A percentile compares a stretch with the other conserved stretches of the same genome.
Conservation (phyloP, 2,888 invertebrate genomes). For the Coleophora deauratella region DNA sequence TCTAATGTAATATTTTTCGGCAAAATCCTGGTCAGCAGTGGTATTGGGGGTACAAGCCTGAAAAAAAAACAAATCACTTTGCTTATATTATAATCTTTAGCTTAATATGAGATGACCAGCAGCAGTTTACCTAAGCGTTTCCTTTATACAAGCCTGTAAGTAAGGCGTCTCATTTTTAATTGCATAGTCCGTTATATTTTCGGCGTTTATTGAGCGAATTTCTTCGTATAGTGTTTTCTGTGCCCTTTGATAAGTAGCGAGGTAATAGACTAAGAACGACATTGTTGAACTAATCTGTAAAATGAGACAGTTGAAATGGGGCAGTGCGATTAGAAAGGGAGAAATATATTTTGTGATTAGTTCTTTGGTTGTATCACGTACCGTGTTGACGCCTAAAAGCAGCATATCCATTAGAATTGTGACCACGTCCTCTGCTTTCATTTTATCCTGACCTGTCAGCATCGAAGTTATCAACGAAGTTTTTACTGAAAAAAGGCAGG, state of each 20-base stretch:
- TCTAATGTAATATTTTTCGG: constrained; percentile 75
- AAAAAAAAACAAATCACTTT: constrained; percentile 13
- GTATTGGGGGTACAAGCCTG: constrained; percentile 78
- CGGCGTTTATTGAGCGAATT: constrained; percentile 42
- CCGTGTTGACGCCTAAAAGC: constrained; percentile 78
- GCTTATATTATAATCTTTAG: not conserved
- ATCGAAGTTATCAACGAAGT: constrained; percentile 68
- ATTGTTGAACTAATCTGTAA: constrained; percentile 74
- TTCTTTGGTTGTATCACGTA: constrained; percentile 20
- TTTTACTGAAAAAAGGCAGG: too few relatives aligned
- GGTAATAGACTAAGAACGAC: constrained; percentile 77
- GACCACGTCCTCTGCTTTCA: constrained; percentile 75
- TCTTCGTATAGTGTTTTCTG: constrained; percentile 79
- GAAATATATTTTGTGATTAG: not conserved
- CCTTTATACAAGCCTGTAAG: constrained; percentile 77
- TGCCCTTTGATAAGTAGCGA: constrained; percentile 77
- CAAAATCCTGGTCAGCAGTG: constrained; percentile 74
- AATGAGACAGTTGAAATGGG: constrained; percentile 5
- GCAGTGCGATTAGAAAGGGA: too few relatives aligned
- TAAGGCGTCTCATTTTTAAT: constrained; percentile 59
- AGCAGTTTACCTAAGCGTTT: constrained; percentile 74
- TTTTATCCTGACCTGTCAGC: constrained; percentile 66
- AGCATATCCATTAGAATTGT: constrained; percentile 79
- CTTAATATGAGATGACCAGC: too few relatives aligned
- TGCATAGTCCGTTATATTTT: constrained; percentile 21